Evolutionary conservation across 2,888 invertebrate species (phyloP).

Genomic region (Drosophila setosimentum): DNA sequence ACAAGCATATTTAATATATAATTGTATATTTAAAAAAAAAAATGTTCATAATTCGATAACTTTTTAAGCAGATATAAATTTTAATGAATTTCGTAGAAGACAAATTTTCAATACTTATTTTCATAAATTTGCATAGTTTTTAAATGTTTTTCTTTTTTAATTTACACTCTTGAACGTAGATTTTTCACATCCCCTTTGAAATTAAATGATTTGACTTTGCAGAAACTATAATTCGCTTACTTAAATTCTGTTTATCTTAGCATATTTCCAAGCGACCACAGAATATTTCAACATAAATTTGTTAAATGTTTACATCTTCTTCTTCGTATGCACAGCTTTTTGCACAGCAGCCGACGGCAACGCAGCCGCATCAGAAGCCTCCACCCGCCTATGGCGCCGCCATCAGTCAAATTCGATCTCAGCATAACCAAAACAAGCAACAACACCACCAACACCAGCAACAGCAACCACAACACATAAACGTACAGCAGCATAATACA

Average conservation of each 20-base stretch:
- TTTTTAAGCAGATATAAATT: background rate
- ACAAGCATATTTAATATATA: background rate
- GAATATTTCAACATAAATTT: background rate
- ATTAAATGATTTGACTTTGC: background rate
- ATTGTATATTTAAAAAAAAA: background rate
- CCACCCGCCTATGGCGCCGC: constrained; percentile 85
- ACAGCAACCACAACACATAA: constrained; percentile 51
- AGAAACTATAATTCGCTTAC: background rate
- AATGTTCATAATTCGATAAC: background rate
- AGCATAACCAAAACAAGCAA: constrained; percentile 84
- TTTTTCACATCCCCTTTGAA: background rate
- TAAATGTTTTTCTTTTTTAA: background rate
- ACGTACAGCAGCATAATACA: constrained; percentile 63
- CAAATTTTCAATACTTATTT: background rate
- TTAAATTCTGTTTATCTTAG: background rate
- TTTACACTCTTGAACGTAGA: background rate
- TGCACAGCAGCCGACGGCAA: constrained; percentile 71
- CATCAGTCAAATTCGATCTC: constrained; percentile 85
- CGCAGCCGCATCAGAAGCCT: constrained; percentile 83
- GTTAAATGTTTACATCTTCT: background rate
- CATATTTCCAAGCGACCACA: background rate
- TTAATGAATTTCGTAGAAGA: background rate
- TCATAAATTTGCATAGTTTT: background rate
- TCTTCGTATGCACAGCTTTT: constrained; percentile 71
- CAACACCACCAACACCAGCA: constrained; percentile 45